Evolutionary conservation across 2,797 vertebrate genomes (phyloP), one percentile per base, ranked within the genome.

Genomic region (Enoplosus armatus): DNA sequence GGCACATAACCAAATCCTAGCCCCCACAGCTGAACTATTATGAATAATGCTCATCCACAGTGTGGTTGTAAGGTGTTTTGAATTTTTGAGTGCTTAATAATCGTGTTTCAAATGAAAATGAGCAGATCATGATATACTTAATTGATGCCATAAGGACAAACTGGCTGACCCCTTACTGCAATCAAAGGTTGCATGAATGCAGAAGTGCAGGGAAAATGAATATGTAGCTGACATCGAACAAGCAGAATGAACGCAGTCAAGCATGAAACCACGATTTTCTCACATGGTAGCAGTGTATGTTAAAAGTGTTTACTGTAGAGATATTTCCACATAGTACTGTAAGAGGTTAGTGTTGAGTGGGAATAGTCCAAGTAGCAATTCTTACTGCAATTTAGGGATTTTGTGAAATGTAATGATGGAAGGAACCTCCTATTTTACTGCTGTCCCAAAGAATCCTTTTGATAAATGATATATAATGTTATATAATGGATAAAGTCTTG

Each of bases 261-360:
- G 18, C 24, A 53, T 58, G 55, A 76, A 85, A 65, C 39, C 6
- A 22, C 1, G 5, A 31, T 20, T 66, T 51, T 75, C 55, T 53
- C 9, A 20, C 15, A 26, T 24, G 24, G 26, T 56, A 20, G 33
- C 20, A 48, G 8, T 43, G 31, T 14, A 45, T 35, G 14, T 6
- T 15, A 7, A 9, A 37, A 16, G 20, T 72, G n/a, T 68, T 48
- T 5, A n/a, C n/a, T n/a, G n/a, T n/a, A 5, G 26, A 11, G 4
- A 6, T 24, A 3, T 41, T 65, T 39, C 45, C 16, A 8, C 3
- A 22, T 8, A 8, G 14, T 4, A 24, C 29, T 45, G 8, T 14
- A 18, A 15, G 12, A 69, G 11, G 7, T 37, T n/a, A 9, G 0
- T 20, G 22, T 24, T 33, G 8, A 50, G n/a, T 26, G 29, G 14